phyloP scores from a whole-genome alignment of 2,888 invertebrate species.

The Cheilosia variabilis region DNA sequence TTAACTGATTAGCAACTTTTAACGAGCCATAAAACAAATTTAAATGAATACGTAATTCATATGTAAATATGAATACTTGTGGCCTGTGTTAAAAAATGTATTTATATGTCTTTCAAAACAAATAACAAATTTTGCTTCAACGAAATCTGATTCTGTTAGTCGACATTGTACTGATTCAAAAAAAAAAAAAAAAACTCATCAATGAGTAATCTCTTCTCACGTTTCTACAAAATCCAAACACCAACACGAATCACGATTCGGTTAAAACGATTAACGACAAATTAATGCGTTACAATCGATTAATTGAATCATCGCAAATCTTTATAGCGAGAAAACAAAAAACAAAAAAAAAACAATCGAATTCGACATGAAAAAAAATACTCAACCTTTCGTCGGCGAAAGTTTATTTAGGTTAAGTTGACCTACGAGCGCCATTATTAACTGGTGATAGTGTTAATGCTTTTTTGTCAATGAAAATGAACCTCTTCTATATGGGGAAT shows the following conservation, averaged over 20 bases:
- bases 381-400: constrained; percentile 1
- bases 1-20: constrained; percentile 16
- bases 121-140: neutral
- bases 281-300: constrained; percentile 62
- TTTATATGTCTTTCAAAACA: neutral
- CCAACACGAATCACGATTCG: constrained; percentile 59
- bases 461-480: constrained; percentile 36
- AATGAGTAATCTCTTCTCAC: constrained; percentile 38
- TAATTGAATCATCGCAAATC: constrained; percentile 62
- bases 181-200: neutral
- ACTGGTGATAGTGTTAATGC: constrained; percentile 5
- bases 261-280: constrained; percentile 45
- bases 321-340: neutral
- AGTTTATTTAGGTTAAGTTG: constrained; percentile 29
- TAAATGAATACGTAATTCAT: neutral
- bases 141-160: neutral
- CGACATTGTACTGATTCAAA: neutral
- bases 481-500: neutral
- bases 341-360: neutral
- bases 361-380: neutral
- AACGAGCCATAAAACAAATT: neutral
- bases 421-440: constrained; percentile 1
- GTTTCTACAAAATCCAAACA: constrained; percentile 35
- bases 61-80: constrained; percentile 1
- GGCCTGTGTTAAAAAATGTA: neutral